A percentile compares a stretch with the other conserved stretches of the same genome.
Evolutionary conservation across 1,140 invertebrate genomes (phyloP).

Genomic region (Ostrea denselamellosa): DNA sequence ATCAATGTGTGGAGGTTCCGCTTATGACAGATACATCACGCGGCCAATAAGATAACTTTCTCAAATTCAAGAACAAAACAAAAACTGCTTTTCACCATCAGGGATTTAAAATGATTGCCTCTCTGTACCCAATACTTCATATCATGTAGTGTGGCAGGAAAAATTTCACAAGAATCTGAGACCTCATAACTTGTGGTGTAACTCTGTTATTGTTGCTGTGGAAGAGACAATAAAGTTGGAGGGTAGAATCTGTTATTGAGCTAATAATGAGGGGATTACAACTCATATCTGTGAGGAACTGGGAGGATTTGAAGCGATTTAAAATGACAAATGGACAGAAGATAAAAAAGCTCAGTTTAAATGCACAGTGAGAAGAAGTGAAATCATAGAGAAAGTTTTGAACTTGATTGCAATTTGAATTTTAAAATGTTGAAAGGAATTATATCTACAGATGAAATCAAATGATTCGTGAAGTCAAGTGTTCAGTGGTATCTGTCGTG

Average conservation of each 20-base stretch:
- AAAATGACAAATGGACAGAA: conserved; percentile 30
- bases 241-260: neutral
- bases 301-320: conserved; percentile 17
- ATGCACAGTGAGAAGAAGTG: neutral
- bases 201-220: neutral
- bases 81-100: neutral
- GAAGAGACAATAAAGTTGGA: neutral
- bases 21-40: neutral
- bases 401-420: conserved; percentile 13
- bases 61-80: neutral
- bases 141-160: neutral
- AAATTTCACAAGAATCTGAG: neutral
- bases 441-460: neutral
- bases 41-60: neutral
- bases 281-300: conserved; percentile 2
- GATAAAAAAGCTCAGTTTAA: conserved; percentile 15
- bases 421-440: neutral
- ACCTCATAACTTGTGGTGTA: neutral
- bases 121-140: neutral
- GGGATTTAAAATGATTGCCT: conserved; percentile 21
- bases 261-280: neutral
- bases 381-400: neutral
- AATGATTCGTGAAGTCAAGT: neutral
- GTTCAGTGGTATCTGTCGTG: neutral
- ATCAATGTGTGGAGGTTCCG: neutral